A percentile compares a stretch with the other conserved stretches of the same genome.
Evolutionary conservation across 1,140 invertebrate genomes (phyloP).

Genomic region (Eueides isabella): DNA sequence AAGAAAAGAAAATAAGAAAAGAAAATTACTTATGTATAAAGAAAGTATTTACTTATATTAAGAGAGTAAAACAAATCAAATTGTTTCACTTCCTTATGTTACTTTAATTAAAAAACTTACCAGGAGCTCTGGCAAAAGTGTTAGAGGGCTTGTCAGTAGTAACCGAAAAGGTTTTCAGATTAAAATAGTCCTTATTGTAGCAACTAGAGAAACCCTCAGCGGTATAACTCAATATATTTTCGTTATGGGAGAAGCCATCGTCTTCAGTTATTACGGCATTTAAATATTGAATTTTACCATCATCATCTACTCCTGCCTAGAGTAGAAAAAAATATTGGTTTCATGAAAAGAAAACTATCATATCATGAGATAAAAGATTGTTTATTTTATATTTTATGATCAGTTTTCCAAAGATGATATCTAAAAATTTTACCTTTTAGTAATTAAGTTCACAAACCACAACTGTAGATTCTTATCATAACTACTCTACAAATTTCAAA

Average conservation of each 20-base stretch:
- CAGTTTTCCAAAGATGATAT: too few species aligned
- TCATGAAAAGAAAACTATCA: not conserved
- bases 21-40: too few species aligned
- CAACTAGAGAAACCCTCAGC: constrained; percentile 82
- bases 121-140: constrained; percentile 85
- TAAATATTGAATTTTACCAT: constrained; percentile 86
- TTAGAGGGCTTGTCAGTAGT: constrained; percentile 85
- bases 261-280: constrained; percentile 85
- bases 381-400: too few species aligned
- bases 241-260: constrained; percentile 84
- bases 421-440: too few species aligned
- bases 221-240: constrained; percentile 67
- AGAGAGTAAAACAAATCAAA: not conserved
- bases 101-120: constrained; percentile 52
- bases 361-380: too few species aligned
- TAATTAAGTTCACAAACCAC: too few species aligned
- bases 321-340: not conserved
- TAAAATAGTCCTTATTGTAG: constrained; percentile 83
- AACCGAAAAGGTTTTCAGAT: constrained; percentile 81
- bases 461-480: too few species aligned
- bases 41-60: not conserved
- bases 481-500: too few species aligned
- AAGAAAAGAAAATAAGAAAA: too few species aligned
- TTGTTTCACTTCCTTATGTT: too few species aligned
- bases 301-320: constrained; percentile 84